Percentiles rank a stretch among this genome's conserved stretches.
Evolutionary conservation across 2,113 vertebrate genomes (phyloP).

Genomic region (Pteronura brasiliensis): DNA sequence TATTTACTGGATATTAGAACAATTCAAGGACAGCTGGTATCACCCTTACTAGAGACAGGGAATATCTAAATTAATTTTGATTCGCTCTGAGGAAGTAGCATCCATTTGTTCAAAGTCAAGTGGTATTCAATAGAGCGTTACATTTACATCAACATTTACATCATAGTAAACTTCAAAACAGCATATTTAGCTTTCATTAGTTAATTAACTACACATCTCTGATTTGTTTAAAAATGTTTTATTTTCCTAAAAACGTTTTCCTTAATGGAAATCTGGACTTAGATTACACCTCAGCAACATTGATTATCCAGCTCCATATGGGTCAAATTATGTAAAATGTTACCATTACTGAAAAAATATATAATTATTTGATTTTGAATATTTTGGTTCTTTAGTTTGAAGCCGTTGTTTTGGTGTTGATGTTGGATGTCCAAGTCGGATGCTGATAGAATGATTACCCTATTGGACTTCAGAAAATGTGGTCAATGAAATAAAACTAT

Average conservation of each 20-base stretch:
- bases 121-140: background rate
- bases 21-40: background rate
- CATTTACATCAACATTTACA: background rate
- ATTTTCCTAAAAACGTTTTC: background rate
- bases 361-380: constrained; percentile 56
- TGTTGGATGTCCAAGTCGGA: constrained; percentile 44
- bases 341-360: constrained; percentile 39
- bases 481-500: constrained; percentile 78
- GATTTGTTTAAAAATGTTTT: constrained; percentile 9
- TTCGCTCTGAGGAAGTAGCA: background rate
- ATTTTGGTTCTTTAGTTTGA: background rate
- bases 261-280: background rate
- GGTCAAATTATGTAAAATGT: constrained; percentile 49
- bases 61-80: background rate
- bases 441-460: constrained; percentile 70
- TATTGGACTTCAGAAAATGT: constrained; percentile 76
- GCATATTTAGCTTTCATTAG: background rate
- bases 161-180: background rate
- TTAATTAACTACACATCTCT: background rate
- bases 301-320: background rate
- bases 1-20: background rate
- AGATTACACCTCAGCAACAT: background rate
- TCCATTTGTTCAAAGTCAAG: background rate
- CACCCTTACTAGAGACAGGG: background rate
- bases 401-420: constrained; percentile 70